Base-by-base conservation (phyloP, 2,797 vertebrate species). In the Neopelma chrysocephalum region DNA sequence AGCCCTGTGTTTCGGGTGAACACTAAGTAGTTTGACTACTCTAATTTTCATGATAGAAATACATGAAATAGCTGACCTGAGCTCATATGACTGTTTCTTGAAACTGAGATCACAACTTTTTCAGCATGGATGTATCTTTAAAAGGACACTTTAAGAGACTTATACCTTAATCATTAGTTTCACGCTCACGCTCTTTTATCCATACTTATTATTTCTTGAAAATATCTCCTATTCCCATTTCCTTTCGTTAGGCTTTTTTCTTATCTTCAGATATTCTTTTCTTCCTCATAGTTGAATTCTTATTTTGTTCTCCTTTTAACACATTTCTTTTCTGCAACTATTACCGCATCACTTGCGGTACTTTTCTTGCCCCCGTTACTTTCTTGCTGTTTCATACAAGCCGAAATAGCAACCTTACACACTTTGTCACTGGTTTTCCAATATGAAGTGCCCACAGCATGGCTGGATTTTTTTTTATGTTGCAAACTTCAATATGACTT, bases 1-100 rank as follows among this genome's bases (percentile, higher is more conserved):
- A 81, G 12, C 17, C 21, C 50, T 20, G 27, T 3, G 3, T 38
- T 26, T 62, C 0, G 0, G 12, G 15, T 36, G 42, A 81, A 19
- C 10, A 51, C 40, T 19, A 71, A 79, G 29, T 13, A 85, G 32
- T 40, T 32, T 25, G 15, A 31, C 19, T 56, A 18, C 38, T 53
- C 54, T 47, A 23, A 73, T 56, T 91, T 66, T 45, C 7, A 1
- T 51, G 11, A 23, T 19, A 82, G 42, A 75, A 90, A 65, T 26
- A 32, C 22, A 32, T 68, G 34, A 90, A 86, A 66, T 50, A 72
- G 8, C 19, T 81, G 54, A 19, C 42, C 31, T 45, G 57, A 51
- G n/a, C 23, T 86, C 26, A 25, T n/a, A 36, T 31, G n/a, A 32
- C 32, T 66, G 19, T n/a, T 61, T 77, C 29, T 53, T 57, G 42